These are phyloP conservation scores for Maniola jurtina DNA, from an alignment of 1,140 invertebrate species.

Conservation along the genomic window DNA sequence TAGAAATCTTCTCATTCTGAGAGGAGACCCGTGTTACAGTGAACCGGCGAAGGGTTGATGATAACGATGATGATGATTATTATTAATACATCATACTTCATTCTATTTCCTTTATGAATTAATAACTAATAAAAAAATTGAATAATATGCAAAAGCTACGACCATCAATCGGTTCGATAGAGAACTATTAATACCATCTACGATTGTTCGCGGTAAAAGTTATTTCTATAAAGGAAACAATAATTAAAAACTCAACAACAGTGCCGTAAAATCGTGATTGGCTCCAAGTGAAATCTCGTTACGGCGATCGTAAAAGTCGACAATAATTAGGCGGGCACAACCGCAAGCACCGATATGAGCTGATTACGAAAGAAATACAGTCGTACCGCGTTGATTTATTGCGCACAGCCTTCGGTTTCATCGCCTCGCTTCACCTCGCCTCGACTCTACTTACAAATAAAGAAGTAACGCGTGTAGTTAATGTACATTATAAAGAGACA, in stretches of 20 bases:
- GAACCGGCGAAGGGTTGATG: too few species aligned
- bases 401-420: constrained; percentile 55
- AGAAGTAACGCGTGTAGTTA: constrained; percentile 41
- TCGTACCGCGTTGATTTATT: constrained; percentile 72
- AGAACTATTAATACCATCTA: not conserved
- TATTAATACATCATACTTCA: too few species aligned
- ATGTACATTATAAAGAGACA: constrained; percentile 31
- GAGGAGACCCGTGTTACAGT: too few species aligned
- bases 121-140: too few species aligned
- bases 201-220: constrained; percentile 28
- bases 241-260: constrained; percentile 60
- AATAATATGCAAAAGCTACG: constrained; percentile 17
- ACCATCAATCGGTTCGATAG: too few species aligned
- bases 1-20: too few species aligned
- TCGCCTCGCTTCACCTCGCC: constrained; percentile 44
- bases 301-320: constrained; percentile 74
- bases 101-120: too few species aligned
- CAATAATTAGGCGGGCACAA: constrained; percentile 75
- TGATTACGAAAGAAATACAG: constrained; percentile 77
- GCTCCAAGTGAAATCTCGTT: constrained; percentile 75
- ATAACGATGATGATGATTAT: too few species aligned
- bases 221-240: constrained; percentile 29
- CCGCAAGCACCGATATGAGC: constrained; percentile 73
- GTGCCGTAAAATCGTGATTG: constrained; percentile 74
- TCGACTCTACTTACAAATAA: constrained; percentile 19